phyloP scores from a whole-genome alignment of 1,140 invertebrate genomes.

The Maconellicoccus hirsutus region DNA sequence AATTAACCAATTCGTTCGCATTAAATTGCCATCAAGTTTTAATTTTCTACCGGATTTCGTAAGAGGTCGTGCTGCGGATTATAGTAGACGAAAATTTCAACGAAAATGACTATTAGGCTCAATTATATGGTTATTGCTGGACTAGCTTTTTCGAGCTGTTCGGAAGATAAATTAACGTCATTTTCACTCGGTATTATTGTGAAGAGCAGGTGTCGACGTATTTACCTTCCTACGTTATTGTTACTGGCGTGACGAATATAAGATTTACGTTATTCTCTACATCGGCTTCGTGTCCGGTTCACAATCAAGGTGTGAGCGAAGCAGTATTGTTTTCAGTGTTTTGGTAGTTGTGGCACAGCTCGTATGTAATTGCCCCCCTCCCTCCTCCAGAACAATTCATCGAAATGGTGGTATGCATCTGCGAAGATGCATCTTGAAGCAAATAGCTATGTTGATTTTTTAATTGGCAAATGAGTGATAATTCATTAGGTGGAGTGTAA shows the following conservation, averaged over 20 bases:
- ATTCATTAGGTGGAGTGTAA: too few species aligned
- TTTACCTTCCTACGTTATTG: conserved; percentile 12
- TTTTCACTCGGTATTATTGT: conserved; percentile 18
- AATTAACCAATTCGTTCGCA: not conserved
- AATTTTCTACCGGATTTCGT: too few species aligned
- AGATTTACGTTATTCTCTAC: conserved; percentile 10
- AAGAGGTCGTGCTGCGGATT: too few species aligned
- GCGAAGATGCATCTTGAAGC: too few species aligned
- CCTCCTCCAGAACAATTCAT: too few species aligned
- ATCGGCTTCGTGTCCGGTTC: not conserved
- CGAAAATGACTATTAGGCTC: conserved; percentile 18
- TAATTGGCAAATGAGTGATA: too few species aligned
- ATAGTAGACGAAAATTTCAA: not conserved
- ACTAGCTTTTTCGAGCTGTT: conserved; percentile 1
- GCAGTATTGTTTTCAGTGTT: too few species aligned
- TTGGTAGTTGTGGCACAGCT: too few species aligned
- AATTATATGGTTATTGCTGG: conserved; percentile 19
- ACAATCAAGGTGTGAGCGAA: not conserved
- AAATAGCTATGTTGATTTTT: too few species aligned
- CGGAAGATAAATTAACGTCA: conserved; percentile 18
- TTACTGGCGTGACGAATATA: conserved; percentile 19
- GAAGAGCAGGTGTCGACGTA: conserved; percentile 20
- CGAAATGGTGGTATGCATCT: too few species aligned
- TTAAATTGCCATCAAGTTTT: conserved; percentile 14
- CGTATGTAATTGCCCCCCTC: too few species aligned